These are phyloP conservation scores for Ophion ellenae DNA, from an alignment of 2,888 invertebrate species.

Conservation along the genomic window DNA sequence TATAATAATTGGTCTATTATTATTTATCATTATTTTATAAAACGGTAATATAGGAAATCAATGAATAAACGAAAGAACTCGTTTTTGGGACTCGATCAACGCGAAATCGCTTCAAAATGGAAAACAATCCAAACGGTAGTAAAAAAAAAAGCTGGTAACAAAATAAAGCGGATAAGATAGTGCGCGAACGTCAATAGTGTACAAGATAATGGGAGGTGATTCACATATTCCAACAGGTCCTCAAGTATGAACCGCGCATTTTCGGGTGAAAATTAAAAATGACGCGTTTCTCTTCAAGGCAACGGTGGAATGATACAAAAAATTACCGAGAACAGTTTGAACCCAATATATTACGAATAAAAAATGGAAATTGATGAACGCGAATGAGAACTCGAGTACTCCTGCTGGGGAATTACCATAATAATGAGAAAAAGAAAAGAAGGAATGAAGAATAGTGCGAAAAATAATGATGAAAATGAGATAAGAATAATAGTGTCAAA, in stretches of 20 bases:
- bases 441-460: too few relatives aligned
- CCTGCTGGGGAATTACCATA: not conserved
- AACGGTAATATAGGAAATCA: too few relatives aligned
- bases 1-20: too few relatives aligned
- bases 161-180: constrained; percentile 13
- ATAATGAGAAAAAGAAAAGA: too few relatives aligned
- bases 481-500: not conserved
- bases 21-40: too few relatives aligned
- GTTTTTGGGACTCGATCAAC: not conserved
- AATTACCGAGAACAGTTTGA: not conserved
- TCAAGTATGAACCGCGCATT: not conserved
- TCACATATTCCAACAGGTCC: not conserved
- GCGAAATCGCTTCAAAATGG: not conserved
- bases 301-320: not conserved
- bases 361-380: not conserved
- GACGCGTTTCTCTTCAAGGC: not conserved
- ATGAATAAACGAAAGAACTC: not conserved
- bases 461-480: not conserved
- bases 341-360: not conserved
- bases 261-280: constrained; percentile 9
- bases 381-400: not conserved
- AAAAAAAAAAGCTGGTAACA: not conserved
- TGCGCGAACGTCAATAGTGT: not conserved
- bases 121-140: not conserved
- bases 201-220: constrained; percentile 15